Evolutionary conservation across 1,140 invertebrate species (phyloP).

Genomic region (Brachionus asplanchnoidis): DNA sequence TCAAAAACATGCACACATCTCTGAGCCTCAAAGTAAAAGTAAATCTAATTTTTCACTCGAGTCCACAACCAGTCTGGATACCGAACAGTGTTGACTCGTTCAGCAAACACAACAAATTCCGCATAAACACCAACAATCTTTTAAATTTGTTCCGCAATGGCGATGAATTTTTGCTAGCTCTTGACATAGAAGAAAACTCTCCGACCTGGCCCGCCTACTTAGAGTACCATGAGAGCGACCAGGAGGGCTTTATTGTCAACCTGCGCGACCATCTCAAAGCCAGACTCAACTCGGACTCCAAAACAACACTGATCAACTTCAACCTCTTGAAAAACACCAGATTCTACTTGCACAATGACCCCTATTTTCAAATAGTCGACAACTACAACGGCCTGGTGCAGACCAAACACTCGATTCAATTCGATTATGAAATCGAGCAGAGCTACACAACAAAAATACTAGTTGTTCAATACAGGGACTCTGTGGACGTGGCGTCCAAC

Average conservation of each 20-base stretch:
- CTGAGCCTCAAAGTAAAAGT: neutral
- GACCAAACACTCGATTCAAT: constrained; percentile 26
- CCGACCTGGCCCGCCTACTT: neutral
- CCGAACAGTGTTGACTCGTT: neutral
- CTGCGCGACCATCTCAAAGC: neutral
- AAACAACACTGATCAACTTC: neutral
- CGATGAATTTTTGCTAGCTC: constrained; percentile 4
- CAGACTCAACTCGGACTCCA: neutral
- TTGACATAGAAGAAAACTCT: neutral
- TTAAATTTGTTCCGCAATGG: constrained; percentile 9
- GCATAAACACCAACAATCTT: constrained; percentile 29
- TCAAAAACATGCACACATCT: neutral
- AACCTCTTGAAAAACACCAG: neutral
- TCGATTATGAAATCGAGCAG: constrained; percentile 23
- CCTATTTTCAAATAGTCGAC: neutral
- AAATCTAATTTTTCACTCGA: neutral
- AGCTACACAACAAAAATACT: neutral
- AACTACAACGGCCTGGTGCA: neutral
- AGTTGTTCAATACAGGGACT: neutral
- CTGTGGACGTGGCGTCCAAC: neutral
- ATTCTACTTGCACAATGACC: neutral
- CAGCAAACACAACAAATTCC: neutral
- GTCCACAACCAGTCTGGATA: neutral
- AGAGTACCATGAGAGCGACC: neutral
- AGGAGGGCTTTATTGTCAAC: neutral